phyloP scores from a whole-genome alignment of 2,797 vertebrate species.

The Columba guinea region DNA sequence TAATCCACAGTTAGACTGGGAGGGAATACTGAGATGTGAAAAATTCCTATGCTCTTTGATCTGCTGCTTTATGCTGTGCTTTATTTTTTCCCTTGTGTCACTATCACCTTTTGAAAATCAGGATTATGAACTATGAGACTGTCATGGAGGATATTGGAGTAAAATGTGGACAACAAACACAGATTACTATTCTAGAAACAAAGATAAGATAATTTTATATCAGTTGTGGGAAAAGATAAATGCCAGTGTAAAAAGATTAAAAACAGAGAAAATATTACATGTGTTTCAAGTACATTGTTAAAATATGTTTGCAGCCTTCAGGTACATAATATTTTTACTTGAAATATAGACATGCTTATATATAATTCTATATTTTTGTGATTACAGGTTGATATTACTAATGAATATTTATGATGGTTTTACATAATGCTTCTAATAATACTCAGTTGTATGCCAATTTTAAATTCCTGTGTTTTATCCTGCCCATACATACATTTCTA shows the following conservation, averaged over 20 bases:
- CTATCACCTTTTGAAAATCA: background rate
- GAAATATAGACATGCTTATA: background rate
- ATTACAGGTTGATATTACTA: background rate
- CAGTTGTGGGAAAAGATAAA: background rate
- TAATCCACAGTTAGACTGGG: background rate
- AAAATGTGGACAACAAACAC: background rate
- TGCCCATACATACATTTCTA: background rate
- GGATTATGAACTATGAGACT: background rate
- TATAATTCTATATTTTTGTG: background rate
- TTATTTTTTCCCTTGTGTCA: background rate
- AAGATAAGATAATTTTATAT: background rate
- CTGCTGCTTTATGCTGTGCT: background rate
- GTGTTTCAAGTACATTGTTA: background rate
- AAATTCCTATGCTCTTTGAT: background rate
- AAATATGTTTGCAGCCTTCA: background rate
- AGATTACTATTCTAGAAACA: background rate
- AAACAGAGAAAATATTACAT: background rate
- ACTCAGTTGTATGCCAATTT: background rate
- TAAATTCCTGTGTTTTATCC: background rate
- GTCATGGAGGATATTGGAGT: background rate
- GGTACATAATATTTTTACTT: background rate
- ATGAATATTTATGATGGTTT: background rate
- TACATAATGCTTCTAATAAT: background rate
- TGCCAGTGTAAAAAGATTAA: background rate
- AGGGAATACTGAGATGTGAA: background rate